A percentile compares a stretch with the other conserved stretches of the same genome.
phyloP scores from a whole-genome alignment of 2,888 invertebrate species.

The Tanypteryx hageni region DNA sequence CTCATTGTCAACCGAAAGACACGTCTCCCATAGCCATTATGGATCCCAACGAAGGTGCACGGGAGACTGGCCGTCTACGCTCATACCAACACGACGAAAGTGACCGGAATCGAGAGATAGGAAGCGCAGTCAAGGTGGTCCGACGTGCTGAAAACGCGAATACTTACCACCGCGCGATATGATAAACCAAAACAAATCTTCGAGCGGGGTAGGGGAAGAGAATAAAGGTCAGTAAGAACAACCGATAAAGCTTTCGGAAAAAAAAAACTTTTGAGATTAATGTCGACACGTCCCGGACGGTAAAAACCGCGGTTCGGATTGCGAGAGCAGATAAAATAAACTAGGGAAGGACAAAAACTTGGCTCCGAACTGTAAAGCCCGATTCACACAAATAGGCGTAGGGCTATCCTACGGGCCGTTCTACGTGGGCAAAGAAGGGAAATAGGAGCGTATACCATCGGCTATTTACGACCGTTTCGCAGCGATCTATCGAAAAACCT shows the following conservation, averaged over 20 bases:
- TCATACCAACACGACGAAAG: not conserved
- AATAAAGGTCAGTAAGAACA: not conserved
- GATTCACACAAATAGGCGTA: constrained; percentile 2
- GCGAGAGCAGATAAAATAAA: not conserved
- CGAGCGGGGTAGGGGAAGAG: not conserved
- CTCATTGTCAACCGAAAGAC: too few relatives aligned
- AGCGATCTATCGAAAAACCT: not conserved
- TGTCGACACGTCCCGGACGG: not conserved
- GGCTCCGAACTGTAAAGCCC: not conserved
- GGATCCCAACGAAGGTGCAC: not conserved
- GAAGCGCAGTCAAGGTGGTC: not conserved
- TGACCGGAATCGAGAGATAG: not conserved
- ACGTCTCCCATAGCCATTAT: not conserved
- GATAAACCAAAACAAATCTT: not conserved
- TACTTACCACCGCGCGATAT: not conserved
- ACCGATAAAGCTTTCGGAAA: not conserved
- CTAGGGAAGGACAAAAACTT: not conserved
- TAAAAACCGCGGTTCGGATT: not conserved
- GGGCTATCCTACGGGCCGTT: not conserved
- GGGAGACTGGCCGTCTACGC: constrained; percentile 1
- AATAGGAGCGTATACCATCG: not conserved
- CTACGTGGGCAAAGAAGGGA: not conserved
- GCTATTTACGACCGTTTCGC: constrained; percentile 5
- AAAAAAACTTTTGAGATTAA: not conserved
- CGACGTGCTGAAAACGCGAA: not conserved